Percentiles rank a stretch among this genome's conserved stretches.
These are phyloP conservation scores for Tapirus terrestris DNA, from an alignment of 2,113 vertebrate species.

Conservation along the genomic window DNA sequence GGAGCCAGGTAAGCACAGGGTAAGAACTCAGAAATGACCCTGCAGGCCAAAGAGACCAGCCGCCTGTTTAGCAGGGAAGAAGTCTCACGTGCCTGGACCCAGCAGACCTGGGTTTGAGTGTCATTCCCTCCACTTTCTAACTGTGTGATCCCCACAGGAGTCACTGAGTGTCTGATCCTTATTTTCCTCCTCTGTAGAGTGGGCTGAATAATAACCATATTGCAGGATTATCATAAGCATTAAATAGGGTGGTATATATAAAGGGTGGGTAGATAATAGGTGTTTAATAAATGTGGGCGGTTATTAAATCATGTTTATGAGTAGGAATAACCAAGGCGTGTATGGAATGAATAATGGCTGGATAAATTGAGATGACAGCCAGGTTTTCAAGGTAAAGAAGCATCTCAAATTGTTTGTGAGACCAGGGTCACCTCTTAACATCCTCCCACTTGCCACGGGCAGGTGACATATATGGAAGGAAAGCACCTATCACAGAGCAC, in stretches of 20 bases:
- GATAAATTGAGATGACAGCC: neutral
- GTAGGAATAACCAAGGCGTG: neutral
- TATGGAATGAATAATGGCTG: neutral
- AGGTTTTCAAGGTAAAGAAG: neutral
- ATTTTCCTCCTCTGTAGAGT: neutral
- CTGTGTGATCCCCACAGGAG: neutral
- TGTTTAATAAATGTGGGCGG: neutral
- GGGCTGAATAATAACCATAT: neutral
- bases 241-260: neutral
- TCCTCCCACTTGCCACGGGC: no score
- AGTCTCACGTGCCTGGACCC: fast-evolving
- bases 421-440: neutral
- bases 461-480: neutral
- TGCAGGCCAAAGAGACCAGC: neutral
- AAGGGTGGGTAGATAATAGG: neutral
- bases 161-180: neutral
- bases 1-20: neutral
- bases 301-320: neutral
- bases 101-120: neutral
- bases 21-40: neutral
- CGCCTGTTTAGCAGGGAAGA: neutral
- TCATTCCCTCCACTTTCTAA: neutral
- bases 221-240: neutral
- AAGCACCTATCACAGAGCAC: neutral
- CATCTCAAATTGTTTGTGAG: neutral